Evolutionary conservation across 2,888 invertebrate species (phyloP), one percentile per base, ranked within the genome.

Genomic region (Tribolium freemani): DNA sequence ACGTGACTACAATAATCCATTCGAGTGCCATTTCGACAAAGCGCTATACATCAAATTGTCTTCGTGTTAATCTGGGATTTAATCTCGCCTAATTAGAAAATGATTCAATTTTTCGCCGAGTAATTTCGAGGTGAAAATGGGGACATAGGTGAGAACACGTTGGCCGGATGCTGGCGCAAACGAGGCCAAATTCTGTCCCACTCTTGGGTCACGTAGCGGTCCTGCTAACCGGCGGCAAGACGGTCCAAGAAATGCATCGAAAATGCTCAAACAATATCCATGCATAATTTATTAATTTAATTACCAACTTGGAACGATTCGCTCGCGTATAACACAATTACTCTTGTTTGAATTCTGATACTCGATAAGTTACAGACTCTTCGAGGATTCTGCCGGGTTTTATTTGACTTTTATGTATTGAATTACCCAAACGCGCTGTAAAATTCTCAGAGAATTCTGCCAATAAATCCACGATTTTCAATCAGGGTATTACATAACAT

Each of bases 171-270:
- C 71, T 71, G 71, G 51, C 8, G 26, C 30, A 60, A 71, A 71
- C 56, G 71, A 71, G 71, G 71, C 71, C 71, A 71, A 67, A 71
- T 30, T 66, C 66, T 67, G 71, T 77, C 74, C 76, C 74, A 77
- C 77, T 78, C 78, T 76, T 44, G 67, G 78, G 78, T 78, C 78
- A 78, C 71, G 72, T 78, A 78, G 77, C 78, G 78, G 78, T 75
- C 44, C 56, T 58, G 44, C 50, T 72, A 71, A 71, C 78, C 78
- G 48, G 44, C 54, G 76, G 78, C 76, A 60, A 64, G 63, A 70
- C 53, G 8, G 53, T 0, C 60, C 10, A 46, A 44, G 16, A 45
- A 66, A 63, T 64, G 64, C 71, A 71, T 66, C 31, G 31, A 31
- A 31, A 8, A 31, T 31, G n/a, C n/a, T 31, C 31, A 9, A 16